Percentiles rank a stretch among this genome's conserved stretches.
Conservation (phyloP, 2,113 vertebrate genomes). For the Diphyllodes magnificus region DNA sequence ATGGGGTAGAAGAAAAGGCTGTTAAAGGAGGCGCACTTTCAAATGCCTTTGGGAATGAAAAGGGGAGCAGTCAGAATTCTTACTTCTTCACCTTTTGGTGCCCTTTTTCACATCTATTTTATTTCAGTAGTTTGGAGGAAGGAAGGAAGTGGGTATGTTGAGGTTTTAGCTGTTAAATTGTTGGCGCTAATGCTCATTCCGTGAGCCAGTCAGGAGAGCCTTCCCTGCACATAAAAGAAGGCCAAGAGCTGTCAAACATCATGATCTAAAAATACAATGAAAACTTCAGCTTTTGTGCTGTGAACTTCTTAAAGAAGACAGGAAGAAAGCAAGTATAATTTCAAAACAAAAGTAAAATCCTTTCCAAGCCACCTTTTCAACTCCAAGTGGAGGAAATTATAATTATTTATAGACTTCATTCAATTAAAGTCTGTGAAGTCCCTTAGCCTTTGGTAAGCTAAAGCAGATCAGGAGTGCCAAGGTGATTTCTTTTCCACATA, state of each 20-base stretch:
- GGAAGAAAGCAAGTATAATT: background rate
- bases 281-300: background rate
- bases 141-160: background rate
- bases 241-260: background rate
- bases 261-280: background rate
- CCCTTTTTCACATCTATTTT: background rate
- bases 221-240: background rate
- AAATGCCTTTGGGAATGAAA: background rate
- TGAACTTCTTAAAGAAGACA: background rate
- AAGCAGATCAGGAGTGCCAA: background rate
- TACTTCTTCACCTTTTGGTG: background rate
- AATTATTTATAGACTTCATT: background rate
- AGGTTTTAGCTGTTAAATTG: background rate
- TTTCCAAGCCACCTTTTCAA: background rate
- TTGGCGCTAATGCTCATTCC: background rate
- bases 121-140: background rate
- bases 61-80: background rate
- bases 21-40: background rate
- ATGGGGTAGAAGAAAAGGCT: background rate
- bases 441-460: background rate
- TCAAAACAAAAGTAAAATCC: background rate
- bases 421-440: background rate
- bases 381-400: background rate
- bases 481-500: background rate
- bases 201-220: background rate